These are phyloP conservation scores for Phasia obesa DNA, from an alignment of 2,888 invertebrate genomes.

Conservation along the genomic window DNA sequence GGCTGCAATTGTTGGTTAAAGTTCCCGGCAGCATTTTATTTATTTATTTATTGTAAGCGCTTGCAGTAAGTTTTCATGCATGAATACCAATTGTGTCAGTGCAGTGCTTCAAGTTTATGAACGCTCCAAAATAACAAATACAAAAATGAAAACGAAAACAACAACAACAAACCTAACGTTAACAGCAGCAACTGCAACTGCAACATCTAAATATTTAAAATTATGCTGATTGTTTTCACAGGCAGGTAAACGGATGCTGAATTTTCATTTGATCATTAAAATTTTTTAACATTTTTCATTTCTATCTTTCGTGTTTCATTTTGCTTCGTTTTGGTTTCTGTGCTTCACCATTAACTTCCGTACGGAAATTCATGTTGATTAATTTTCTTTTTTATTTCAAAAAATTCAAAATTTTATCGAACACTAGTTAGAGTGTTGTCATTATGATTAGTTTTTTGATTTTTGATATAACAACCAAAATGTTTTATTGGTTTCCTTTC, in stretches of 20 bases:
- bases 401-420: slow-evolving; percentile 24
- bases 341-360: slow-evolving; percentile 58
- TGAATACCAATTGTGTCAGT: slow-evolving; percentile 68
- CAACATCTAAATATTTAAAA: slow-evolving; percentile 34
- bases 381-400: slow-evolving; percentile 16
- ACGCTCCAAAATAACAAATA: slow-evolving; percentile 33
- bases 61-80: slow-evolving; percentile 52
- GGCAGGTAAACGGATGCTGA: slow-evolving; percentile 58
- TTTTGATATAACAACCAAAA: slow-evolving; percentile 40
- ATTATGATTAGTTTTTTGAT: no score
- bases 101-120: slow-evolving; percentile 66
- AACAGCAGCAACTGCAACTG: slow-evolving; percentile 5
- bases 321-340: slow-evolving; percentile 42
- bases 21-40: slow-evolving; percentile 20
- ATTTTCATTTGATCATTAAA: slow-evolving; percentile 35
- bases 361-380: slow-evolving; percentile 68
- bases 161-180: neutral
- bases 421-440: slow-evolving; percentile 35
- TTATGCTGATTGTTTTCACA: slow-evolving; percentile 34
- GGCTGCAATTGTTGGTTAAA: slow-evolving; percentile 3
- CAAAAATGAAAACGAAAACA: neutral
- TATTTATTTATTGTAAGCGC: slow-evolving; percentile 3
- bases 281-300: slow-evolving; percentile 40
- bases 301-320: slow-evolving; percentile 13
- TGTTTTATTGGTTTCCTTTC: slow-evolving; percentile 64